Conservation (phyloP, 2,888 invertebrate species). For the Ischnus inquisitorius region DNA sequence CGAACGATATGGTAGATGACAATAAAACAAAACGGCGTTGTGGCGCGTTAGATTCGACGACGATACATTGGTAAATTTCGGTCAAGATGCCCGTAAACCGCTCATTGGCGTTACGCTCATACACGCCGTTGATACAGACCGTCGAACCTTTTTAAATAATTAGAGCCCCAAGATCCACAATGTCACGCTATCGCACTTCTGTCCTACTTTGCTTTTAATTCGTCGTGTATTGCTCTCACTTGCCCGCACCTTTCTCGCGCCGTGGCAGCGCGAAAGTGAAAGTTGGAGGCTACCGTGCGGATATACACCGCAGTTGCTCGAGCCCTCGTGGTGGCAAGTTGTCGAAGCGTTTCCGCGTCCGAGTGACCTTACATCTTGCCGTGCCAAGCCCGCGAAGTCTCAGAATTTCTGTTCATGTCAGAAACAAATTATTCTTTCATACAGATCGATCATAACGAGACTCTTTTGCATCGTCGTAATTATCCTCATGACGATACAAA, state of each 20-base stretch:
- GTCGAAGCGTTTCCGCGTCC: neutral
- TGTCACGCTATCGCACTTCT: neutral
- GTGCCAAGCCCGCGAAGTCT: neutral
- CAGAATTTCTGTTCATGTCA: too few relatives aligned
- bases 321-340: slow-evolving; percentile 22
- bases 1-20: too few relatives aligned
- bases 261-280: slow-evolving; percentile 81
- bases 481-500: too few relatives aligned
- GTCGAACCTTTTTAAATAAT: slow-evolving; percentile 41
- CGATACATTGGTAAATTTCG: too few relatives aligned
- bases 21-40: too few relatives aligned
- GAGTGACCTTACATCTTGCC: neutral
- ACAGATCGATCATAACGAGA: too few relatives aligned
- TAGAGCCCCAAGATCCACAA: slow-evolving; percentile 33
- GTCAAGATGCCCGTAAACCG: neutral
- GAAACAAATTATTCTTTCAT: too few relatives aligned
- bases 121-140: neutral
- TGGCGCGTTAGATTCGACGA: too few relatives aligned
- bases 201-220: slow-evolving; percentile 8
- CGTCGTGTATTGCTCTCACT: slow-evolving; percentile 22
- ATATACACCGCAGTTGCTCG: slow-evolving; percentile 4
- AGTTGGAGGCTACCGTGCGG: slow-evolving; percentile 76
- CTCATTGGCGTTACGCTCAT: neutral
- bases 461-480: neutral
- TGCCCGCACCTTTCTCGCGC: slow-evolving; percentile 72